phyloP scores from a whole-genome alignment of 2,888 invertebrate species.

The Heliconius charithonia region DNA sequence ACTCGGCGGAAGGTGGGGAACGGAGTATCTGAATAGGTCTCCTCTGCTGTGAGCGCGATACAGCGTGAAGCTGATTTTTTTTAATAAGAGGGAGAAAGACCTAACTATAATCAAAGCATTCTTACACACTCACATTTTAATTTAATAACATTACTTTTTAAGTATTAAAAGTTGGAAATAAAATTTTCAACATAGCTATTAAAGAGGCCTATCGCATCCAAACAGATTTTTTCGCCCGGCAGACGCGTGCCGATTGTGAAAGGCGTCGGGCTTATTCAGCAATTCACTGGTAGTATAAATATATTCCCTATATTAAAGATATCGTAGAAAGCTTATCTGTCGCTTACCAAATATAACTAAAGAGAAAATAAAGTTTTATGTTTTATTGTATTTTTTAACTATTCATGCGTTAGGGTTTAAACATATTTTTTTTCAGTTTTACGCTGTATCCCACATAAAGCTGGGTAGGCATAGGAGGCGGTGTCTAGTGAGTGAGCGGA shows the following conservation, averaged over 20 bases:
- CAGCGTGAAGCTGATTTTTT: too few relatives aligned
- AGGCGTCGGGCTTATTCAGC: constrained; percentile 26
- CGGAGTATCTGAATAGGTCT: too few relatives aligned
- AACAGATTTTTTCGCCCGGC: constrained; percentile 64
- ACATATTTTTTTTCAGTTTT: too few relatives aligned
- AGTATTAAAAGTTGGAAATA: background rate
- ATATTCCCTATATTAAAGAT: constrained; percentile 13
- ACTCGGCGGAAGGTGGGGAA: too few relatives aligned
- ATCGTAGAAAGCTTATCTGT: constrained; percentile 5
- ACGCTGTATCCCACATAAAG: too few relatives aligned
- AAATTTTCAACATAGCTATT: constrained; percentile 1
- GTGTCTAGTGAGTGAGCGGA: too few relatives aligned
- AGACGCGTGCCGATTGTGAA: constrained; percentile 53
- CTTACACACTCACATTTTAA: background rate
- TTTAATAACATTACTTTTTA: background rate
- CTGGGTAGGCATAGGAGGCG: too few relatives aligned
- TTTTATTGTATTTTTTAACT: too few relatives aligned
- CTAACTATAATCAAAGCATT: background rate
- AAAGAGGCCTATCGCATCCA: constrained; percentile 21
- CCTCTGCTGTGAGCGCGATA: too few relatives aligned
- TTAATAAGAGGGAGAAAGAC: too few relatives aligned
- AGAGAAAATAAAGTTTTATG: background rate
- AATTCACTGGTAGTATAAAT: constrained; percentile 15
- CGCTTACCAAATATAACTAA: background rate
- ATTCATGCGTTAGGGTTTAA: too few relatives aligned